These are phyloP conservation scores for Leptinotarsa texana DNA, from an alignment of 1,140 invertebrate genomes.

Conservation along the genomic window DNA sequence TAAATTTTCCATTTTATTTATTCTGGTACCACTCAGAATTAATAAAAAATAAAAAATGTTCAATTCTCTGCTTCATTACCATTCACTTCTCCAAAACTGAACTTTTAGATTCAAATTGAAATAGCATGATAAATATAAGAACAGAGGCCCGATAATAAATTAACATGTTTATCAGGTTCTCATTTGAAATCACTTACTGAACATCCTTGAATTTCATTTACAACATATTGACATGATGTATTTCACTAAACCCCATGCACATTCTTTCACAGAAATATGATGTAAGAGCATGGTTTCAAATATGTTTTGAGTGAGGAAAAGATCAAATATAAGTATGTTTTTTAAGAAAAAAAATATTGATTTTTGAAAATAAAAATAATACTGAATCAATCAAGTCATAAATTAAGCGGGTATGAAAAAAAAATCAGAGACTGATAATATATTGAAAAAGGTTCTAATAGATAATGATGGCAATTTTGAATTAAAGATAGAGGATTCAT, in stretches of 20 bases:
- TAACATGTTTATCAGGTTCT: not conserved
- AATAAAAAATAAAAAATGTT: too few species aligned
- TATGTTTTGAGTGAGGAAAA: not conserved
- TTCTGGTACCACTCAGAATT: too few species aligned
- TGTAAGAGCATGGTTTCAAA: not conserved
- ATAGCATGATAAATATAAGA: not conserved
- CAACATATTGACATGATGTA: not conserved
- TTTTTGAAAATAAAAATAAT: too few species aligned
- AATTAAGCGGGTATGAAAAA: too few species aligned
- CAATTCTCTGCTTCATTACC: not conserved
- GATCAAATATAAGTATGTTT: not conserved
- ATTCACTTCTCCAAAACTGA: not conserved
- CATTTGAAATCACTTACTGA: not conserved
- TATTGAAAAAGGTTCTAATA: too few species aligned
- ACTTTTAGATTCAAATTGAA: not conserved
- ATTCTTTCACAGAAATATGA: constrained; percentile 3
- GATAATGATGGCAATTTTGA: too few species aligned
- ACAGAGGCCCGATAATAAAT: not conserved
- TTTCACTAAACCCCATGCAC: not conserved
- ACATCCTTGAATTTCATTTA: not conserved
- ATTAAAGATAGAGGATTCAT: too few species aligned
- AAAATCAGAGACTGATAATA: too few species aligned
- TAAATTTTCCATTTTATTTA: too few species aligned
- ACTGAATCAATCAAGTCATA: too few species aligned
- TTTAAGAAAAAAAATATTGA: too few species aligned